Percentiles rank a stretch among this genome's conserved stretches.
These are phyloP conservation scores for Heliornis fulica DNA, from an alignment of 2,113 vertebrate species.

Conservation along the genomic window DNA sequence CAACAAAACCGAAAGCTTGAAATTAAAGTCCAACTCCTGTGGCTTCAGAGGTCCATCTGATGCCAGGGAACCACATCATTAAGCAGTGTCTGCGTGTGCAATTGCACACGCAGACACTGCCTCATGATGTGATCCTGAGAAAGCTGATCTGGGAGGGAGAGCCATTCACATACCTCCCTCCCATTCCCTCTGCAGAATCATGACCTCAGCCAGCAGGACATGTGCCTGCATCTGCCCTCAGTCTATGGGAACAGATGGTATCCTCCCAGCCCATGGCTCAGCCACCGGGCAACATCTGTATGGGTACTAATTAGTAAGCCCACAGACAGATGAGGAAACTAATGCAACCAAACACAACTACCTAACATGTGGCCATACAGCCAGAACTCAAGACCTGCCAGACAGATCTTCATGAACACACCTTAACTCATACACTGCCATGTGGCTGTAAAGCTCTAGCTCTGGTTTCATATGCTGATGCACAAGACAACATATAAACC, in stretches of 20 bases:
- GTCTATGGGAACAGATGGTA: background rate
- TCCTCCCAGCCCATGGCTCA: background rate
- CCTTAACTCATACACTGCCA: background rate
- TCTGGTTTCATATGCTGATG: background rate
- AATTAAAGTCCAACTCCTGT: background rate
- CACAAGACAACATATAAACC: background rate
- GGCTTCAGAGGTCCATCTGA: background rate
- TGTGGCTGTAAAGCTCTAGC: fast-evolving
- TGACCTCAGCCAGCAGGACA: background rate
- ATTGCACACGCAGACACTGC: fast-evolving
- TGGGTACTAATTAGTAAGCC: background rate
- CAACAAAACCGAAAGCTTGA: background rate
- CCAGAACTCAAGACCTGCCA: background rate
- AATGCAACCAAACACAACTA: background rate
- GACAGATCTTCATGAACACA: background rate
- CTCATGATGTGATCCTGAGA: background rate
- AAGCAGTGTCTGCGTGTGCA: too few relatives aligned
- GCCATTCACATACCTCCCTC: background rate
- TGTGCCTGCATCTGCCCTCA: background rate
- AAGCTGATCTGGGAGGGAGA: background rate
- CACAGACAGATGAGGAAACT: background rate
- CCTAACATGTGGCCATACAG: background rate
- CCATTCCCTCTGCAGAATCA: background rate
- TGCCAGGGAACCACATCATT: too few relatives aligned
- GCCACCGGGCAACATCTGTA: background rate